phyloP scores from a whole-genome alignment of 2,888 invertebrate species.

The Pammene fasciana region DNA sequence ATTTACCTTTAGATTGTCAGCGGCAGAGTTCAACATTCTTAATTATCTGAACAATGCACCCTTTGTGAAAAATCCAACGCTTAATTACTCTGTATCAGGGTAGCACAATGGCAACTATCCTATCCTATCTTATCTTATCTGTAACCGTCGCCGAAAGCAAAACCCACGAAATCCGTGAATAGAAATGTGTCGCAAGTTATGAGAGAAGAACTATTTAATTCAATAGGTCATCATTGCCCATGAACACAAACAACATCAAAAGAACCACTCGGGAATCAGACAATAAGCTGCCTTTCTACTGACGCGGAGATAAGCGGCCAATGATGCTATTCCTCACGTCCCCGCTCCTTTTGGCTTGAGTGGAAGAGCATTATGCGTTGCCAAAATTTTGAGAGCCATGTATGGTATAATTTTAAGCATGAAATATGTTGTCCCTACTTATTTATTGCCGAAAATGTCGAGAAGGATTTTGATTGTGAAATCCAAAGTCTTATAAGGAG shows the following conservation, averaged over 20 bases:
- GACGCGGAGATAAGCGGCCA: conserved; percentile 40
- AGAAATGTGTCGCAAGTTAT: conserved; percentile 33
- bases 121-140: conserved; percentile 31
- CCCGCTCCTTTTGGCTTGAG: conserved; percentile 23
- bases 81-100: conserved; percentile 36
- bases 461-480: no score
- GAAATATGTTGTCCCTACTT: not conserved
- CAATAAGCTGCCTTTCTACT: not conserved
- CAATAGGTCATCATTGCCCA: no score
- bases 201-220: not conserved
- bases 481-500: no score
- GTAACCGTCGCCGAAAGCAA: conserved; percentile 42
- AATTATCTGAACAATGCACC: conserved; percentile 31
- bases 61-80: conserved; percentile 32
- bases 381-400: not conserved
- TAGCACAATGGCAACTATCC: conserved; percentile 6
- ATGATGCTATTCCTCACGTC: conserved; percentile 58
- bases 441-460: no score
- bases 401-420: no score
- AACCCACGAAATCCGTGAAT: conserved; percentile 46
- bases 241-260: no score
- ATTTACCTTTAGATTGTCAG: conserved; percentile 8
- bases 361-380: no score
- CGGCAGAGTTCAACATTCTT: conserved; percentile 20
- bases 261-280: no score